phyloP scores from a whole-genome alignment of 30 jellyfish, hydroid and myxozoan species.

The Pelagia noctiluca region DNA sequence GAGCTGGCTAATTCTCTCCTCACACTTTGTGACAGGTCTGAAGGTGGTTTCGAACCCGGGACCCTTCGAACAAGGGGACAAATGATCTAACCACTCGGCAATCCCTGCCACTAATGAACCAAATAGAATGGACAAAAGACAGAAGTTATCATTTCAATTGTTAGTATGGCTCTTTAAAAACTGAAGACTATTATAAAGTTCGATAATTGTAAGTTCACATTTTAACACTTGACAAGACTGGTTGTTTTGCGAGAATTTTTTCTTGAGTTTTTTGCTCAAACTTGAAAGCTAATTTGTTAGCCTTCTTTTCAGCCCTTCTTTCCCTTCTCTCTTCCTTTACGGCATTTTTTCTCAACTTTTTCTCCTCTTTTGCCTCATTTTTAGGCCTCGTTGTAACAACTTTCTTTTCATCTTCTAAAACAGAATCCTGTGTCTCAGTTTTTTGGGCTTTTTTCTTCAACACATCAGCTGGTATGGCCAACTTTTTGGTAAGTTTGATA shows the following conservation, averaged over 20 bases:
- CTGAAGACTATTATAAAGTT: no score
- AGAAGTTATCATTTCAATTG: no score
- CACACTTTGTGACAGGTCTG: no score
- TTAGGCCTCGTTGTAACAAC: conserved; percentile 12
- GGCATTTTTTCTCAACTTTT: conserved; percentile 70
- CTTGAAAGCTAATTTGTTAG: conserved; percentile 79
- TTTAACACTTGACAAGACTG: conserved; percentile 8
- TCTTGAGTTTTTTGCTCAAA: conserved; percentile 82
- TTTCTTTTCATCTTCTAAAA: not conserved
- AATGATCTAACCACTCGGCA: no score
- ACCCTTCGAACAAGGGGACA: no score
- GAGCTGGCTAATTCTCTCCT: no score
- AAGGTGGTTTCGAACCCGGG: no score
- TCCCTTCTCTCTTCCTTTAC: conserved; percentile 79
- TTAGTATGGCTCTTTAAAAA: no score
- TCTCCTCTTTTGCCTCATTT: conserved; percentile 77
- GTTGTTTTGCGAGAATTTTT: conserved; percentile 57
- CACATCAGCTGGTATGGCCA: conserved; percentile 92
- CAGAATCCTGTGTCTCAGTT: not conserved
- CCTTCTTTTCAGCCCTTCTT: conserved; percentile 89
- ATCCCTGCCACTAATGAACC: no score
- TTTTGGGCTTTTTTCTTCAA: conserved; percentile 48
- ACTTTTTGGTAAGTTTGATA: conserved; percentile 53
- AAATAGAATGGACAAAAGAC: no score
- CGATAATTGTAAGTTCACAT: no score